phyloP scores from a whole-genome alignment of 2,888 invertebrate species.

The Protophormia terraenovae region DNA sequence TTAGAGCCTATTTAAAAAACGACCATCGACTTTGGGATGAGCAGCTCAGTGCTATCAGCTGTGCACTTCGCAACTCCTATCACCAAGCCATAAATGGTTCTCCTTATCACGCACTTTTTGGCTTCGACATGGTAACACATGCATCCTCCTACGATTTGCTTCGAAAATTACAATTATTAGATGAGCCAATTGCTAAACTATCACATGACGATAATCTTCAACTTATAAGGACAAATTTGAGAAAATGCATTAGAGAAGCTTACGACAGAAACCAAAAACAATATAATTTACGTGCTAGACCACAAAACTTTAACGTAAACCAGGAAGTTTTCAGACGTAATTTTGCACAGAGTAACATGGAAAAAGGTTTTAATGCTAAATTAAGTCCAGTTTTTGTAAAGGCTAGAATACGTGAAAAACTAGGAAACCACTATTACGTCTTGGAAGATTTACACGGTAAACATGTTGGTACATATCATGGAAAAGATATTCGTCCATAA shows the following conservation, averaged over 20 bases:
- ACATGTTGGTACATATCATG: constrained; percentile 24
- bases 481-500: constrained; percentile 22
- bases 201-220: constrained; percentile 5
- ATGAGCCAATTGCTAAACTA: neutral
- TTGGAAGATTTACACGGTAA: constrained; percentile 37
- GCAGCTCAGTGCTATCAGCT: constrained; percentile 9
- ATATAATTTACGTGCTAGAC: constrained; percentile 26
- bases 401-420: constrained; percentile 22
- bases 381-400: constrained; percentile 13
- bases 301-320: neutral
- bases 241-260: constrained; percentile 28
- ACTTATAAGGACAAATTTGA: constrained; percentile 8
- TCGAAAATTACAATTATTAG: neutral
- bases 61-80: constrained; percentile 24
- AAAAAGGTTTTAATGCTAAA: constrained; percentile 30
- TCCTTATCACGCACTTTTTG: constrained; percentile 25
- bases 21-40: constrained; percentile 49
- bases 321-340: constrained; percentile 18
- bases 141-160: constrained; percentile 9
- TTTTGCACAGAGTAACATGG: constrained; percentile 9
- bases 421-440: constrained; percentile 35
- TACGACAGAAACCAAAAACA: constrained; percentile 11
- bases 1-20: constrained; percentile 35
- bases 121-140: constrained; percentile 29
- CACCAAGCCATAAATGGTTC: constrained; percentile 20